phyloP scores from a whole-genome alignment of 2,888 invertebrate genomes.

The Noctua janthina region DNA sequence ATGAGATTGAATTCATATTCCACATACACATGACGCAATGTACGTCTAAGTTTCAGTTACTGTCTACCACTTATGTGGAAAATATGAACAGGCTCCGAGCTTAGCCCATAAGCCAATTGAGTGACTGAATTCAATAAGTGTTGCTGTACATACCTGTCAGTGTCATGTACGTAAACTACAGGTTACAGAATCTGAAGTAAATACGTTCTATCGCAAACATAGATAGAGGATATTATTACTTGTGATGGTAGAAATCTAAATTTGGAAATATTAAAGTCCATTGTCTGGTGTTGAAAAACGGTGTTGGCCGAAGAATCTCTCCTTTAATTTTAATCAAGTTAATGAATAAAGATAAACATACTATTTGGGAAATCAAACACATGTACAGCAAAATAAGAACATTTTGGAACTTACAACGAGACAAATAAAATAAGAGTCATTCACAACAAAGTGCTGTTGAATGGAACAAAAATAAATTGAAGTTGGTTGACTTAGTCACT shows the following conservation, averaged over 20 bases:
- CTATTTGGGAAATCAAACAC: background rate
- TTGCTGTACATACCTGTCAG: slow-evolving; percentile 2
- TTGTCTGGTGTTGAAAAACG: background rate
- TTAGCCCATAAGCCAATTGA: slow-evolving; percentile 74
- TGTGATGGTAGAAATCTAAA: background rate
- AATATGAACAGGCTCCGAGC: slow-evolving; percentile 57
- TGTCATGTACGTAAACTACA: background rate
- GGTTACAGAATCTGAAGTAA: background rate
- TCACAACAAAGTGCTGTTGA: slow-evolving; percentile 8
- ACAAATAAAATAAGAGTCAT: background rate
- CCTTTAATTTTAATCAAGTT: background rate
- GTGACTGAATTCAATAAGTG: slow-evolving; percentile 47
- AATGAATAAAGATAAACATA: background rate
- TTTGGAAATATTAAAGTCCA: background rate
- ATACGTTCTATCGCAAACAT: background rate
- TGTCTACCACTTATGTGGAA: slow-evolving; percentile 32
- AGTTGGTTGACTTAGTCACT: background rate
- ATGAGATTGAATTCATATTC: slow-evolving; percentile 40
- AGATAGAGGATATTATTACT: background rate
- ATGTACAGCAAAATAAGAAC: slow-evolving; percentile 14
- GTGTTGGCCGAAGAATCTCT: background rate
- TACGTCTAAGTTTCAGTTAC: slow-evolving; percentile 28
- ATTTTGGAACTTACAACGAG: background rate
- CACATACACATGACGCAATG: slow-evolving; percentile 47
- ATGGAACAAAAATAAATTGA: slow-evolving; percentile 26